Base-by-base conservation (phyloP, 2,888 invertebrate species). In the Trissoscelio sp. region DNA sequence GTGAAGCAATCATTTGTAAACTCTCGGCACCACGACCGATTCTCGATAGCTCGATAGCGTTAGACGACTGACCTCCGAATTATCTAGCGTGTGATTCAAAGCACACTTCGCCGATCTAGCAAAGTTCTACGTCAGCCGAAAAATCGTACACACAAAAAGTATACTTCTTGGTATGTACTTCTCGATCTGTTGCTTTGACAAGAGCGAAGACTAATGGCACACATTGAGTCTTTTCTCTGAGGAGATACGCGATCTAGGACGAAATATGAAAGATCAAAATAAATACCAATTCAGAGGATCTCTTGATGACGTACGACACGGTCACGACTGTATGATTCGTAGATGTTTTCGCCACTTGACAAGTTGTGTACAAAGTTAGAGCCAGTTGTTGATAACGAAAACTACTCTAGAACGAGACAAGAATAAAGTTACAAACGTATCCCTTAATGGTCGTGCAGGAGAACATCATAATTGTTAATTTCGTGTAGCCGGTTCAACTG, bases 41-140 rank as follows among this genome's bases (percentile, higher is more conserved):
- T 86, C 85, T 88, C 87, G 87, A 88, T 88, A 87, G 87, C 88
- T 89, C 88, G 87, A 88, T 89, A 88, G 88, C 87, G 86, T 88
- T 89, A 89, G 89, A 89, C 87, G 88, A 89, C 89, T 89, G 89
- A 89, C 85, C 87, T 88, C 88, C 89, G 89, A 89, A 89, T 89
- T 89, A 89, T 88, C 83, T 83, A 85, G 83, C 82, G 82, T 82
- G 83, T 78, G 83, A 83, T 82, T 75, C 72, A 82, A 83, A 83
- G 42, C 85, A 83, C 83, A 85, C 82, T 79, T 85, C 83, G 84
- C 84, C 84, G 84, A 85, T 86, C 84, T 85, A 85, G 77, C 64
- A 69, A 81, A 83, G 79, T 85, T 85, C 82, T 83, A 83, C 42
- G 79, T 82, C 79, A 81, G 83, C 83, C 82, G 82, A 67, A 64